These are phyloP conservation scores for Zoanthus sociatus DNA, from an alignment of 92 coral and sea anemone species.

Conservation along the genomic window DNA sequence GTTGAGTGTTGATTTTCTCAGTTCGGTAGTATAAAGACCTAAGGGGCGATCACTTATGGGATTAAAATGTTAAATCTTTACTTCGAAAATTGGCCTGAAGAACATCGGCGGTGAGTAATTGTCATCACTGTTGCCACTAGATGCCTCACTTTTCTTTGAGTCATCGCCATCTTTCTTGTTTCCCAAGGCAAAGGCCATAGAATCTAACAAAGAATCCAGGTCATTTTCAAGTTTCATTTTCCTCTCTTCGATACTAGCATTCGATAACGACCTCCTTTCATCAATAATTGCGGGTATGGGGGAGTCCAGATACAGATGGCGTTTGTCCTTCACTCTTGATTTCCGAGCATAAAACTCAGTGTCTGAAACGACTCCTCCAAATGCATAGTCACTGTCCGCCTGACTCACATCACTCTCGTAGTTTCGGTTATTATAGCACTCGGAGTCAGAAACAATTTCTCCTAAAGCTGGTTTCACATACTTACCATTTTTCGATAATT, in stretches of 20 bases:
- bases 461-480: conserved; percentile 66
- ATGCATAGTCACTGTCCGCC: conserved; percentile 77
- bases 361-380: conserved; percentile 75
- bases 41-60: neutral
- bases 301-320: conserved; percentile 77
- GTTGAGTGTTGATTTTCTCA: no score
- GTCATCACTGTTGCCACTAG: neutral
- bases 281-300: conserved; percentile 76
- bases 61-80: conserved; percentile 69
- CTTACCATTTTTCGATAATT: conserved; percentile 40
- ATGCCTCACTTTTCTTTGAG: neutral
- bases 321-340: conserved; percentile 68
- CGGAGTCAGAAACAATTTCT: conserved; percentile 83
- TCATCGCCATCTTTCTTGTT: conserved; percentile 51
- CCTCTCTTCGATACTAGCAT: conserved; percentile 78
- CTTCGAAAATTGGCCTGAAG: conserved; percentile 96
- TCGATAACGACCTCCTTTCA: conserved; percentile 63
- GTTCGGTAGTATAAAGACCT: no score
- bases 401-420: conserved; percentile 77
- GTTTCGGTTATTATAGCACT: conserved; percentile 68
- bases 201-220: conserved; percentile 85
- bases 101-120: conserved; percentile 73
- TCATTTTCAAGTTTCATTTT: conserved; percentile 88
- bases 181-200: conserved; percentile 90
- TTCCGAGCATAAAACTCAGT: conserved; percentile 76